Evolutionary conservation across 2,113 vertebrate species (phyloP), one percentile per base, ranked within the genome.

Genomic region (Mionectes macconnelli): DNA sequence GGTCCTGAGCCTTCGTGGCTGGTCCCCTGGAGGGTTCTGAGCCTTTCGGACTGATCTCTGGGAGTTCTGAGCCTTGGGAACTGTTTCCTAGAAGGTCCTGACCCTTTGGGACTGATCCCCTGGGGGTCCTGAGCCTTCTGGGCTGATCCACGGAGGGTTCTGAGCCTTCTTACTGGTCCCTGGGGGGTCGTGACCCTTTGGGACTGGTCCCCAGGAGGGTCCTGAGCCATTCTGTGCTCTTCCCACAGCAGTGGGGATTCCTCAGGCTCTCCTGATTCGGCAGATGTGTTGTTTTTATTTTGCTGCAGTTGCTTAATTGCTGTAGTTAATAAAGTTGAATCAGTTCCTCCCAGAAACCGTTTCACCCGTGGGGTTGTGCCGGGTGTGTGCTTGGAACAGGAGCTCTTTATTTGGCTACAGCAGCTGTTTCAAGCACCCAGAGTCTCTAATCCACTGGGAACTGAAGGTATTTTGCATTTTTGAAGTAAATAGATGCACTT

Each of bases 151-250:
- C 8, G 6, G 9, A 20, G 21, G 23, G 16, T 66, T 9, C 39
- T 14, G 39, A 63, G 28, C 30, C 21, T 45, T 44, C 6, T 5
- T 20, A 6, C 49, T 18, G 28, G 21, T 21, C 47, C 23, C 15
- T 24, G 28, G 8, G 21, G 20, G 27, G 6, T 39, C 24, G 23
- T 52, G 14, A 10, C 15, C 21, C 20, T 21, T n/a, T n/a, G 12
- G 33, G 5, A 9, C 3, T n/a, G 31, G 9, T 23, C 33, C 56
- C n/a, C n/a, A 14, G 3, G 1, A 6, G 9, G 5, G 6, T 39
- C 22, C 45, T 6, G 76, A 60, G 56, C 33, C 9, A 8, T 17
- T 16, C 14, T 45, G 9, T 1, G 47, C 18, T 8, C 6, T 7
- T 73, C 19, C 42, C 1, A 4, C 23, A 45, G 45, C 25, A 9